Percentiles rank a stretch among this genome's conserved stretches.
These are phyloP conservation scores for Amblyraja radiata DNA, from an alignment of 2,797 vertebrate species.

Conservation along the genomic window DNA sequence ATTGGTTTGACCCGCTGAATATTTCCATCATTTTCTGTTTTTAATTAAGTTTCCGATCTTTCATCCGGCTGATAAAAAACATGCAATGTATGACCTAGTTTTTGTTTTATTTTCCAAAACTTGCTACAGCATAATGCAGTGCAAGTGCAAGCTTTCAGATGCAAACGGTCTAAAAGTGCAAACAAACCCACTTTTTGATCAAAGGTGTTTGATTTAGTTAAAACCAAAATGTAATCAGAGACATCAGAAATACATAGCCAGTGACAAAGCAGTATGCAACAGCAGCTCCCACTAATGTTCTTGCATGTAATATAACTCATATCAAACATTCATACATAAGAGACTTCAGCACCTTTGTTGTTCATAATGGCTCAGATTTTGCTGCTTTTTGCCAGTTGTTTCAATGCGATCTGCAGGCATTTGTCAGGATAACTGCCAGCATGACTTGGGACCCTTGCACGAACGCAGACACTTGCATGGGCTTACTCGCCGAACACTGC, in stretches of 20 bases:
- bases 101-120: background rate
- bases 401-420: no score
- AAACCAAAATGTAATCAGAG: slow-evolving; percentile 6
- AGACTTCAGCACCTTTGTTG: background rate
- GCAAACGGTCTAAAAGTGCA: background rate
- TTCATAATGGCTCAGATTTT: background rate
- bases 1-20: no score
- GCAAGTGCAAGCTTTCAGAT: background rate
- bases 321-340: background rate
- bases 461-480: no score
- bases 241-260: background rate
- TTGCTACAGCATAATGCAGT: background rate
- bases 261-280: background rate
- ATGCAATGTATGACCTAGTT: no score
- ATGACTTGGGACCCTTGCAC: no score
- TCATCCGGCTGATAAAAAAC: no score
- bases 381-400: no score
- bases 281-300: background rate
- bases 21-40: no score
- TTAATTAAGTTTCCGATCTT: no score
- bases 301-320: background rate
- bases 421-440: no score
- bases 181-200: background rate
- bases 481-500: no score
- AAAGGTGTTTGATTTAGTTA: background rate